Conservation (phyloP, 2,888 invertebrate genomes). For the Oxystoma pomonae region DNA sequence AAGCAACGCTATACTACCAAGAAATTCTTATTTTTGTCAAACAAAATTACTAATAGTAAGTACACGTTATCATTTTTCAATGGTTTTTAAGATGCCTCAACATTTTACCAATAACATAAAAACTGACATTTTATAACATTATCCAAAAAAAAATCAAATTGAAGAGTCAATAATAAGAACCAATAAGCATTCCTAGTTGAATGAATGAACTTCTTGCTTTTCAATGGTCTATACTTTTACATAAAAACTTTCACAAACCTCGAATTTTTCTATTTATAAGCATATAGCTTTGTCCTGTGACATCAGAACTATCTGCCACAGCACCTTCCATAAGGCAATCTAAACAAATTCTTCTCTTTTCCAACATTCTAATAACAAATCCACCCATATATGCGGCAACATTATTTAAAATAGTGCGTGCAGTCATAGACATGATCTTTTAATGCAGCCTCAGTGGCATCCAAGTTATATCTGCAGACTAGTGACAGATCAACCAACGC, state of each 20-base stretch:
- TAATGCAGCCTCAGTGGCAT: background rate
- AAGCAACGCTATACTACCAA: too few relatives aligned
- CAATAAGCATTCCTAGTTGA: too few relatives aligned
- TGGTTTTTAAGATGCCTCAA: too few relatives aligned
- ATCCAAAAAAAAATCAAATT: too few relatives aligned
- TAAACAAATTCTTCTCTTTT: background rate
- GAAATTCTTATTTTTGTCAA: too few relatives aligned
- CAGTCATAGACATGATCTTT: slow-evolving; percentile 5
- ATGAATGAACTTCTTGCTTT: too few relatives aligned
- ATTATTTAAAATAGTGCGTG: background rate
- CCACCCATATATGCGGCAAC: slow-evolving; percentile 8
- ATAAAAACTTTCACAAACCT: background rate
- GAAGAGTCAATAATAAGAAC: too few relatives aligned
- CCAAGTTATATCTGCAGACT: background rate
- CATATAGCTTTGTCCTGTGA: background rate
- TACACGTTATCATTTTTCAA: too few relatives aligned
- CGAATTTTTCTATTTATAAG: background rate
- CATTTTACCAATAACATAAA: too few relatives aligned
- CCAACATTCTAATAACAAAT: slow-evolving; percentile 1
- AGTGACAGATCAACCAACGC: background rate
- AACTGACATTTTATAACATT: too few relatives aligned
- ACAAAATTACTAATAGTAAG: too few relatives aligned
- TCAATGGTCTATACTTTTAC: too few relatives aligned
- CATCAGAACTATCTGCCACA: background rate
- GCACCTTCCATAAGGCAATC: background rate